These are phyloP conservation scores for Sinocyclocheilus rhinocerous DNA, from an alignment of 2,113 vertebrate genomes.

Conservation along the genomic window DNA sequence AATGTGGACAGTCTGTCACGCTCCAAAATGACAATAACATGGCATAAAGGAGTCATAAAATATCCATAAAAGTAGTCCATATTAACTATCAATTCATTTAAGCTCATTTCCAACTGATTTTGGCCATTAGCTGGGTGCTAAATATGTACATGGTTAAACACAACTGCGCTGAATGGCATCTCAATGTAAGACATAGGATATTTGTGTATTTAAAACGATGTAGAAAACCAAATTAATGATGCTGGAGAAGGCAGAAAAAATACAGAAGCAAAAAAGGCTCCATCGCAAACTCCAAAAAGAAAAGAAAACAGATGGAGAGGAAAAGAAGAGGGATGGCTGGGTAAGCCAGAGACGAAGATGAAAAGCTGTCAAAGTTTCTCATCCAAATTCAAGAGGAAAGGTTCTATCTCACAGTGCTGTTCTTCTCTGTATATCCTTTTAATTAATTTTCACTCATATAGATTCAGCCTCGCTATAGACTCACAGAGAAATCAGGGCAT, in stretches of 20 bases:
- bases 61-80: not conserved
- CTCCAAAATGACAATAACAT: not conserved
- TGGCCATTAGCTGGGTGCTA: not conserved
- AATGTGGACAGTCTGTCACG: not conserved
- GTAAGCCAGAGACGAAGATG: slow-evolving; percentile 40
- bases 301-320: slow-evolving; percentile 34
- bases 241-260: not conserved
- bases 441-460: slow-evolving; percentile 38
- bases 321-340: slow-evolving; percentile 23
- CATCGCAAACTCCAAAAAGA: not conserved
- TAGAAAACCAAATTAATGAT: not conserved
- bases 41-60: not conserved
- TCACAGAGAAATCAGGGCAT: not conserved
- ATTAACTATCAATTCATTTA: not conserved
- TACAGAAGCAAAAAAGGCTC: not conserved
- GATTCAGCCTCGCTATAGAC: not conserved
- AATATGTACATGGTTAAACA: not conserved
- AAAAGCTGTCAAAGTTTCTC: slow-evolving; percentile 44
- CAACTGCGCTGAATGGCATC: not conserved
- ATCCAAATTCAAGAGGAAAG: slow-evolving; percentile 39
- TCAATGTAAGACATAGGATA: not conserved
- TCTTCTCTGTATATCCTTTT: slow-evolving; percentile 21
- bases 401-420: not conserved
- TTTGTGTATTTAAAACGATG: not conserved
- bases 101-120: not conserved